Evolutionary conservation across 2,888 invertebrate genomes (phyloP), one percentile per base, ranked within the genome.

Genomic region (Itoplectis maculator): DNA sequence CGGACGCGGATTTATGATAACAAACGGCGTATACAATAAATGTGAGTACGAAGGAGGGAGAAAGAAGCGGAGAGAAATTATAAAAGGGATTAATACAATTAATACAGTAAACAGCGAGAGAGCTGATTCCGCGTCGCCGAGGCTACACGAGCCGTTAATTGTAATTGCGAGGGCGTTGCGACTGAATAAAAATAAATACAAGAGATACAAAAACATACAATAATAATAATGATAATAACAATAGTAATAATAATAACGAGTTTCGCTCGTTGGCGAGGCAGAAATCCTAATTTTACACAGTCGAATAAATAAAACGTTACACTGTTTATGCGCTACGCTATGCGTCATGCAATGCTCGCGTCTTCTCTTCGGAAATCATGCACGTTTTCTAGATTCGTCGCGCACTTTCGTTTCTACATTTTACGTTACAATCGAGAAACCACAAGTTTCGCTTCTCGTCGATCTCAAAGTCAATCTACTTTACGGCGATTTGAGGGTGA

Each of bases 261-360:
- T 45, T 35, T 35, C 35, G 6, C 35, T 9, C 59, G 15, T 7
- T 42, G 15, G 3, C 45, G 59, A 42, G 18, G 15, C 45, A 11
- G 9, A 23, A 51, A 63, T 63, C n/a, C n/a, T 56, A 70, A 51
- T 54, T 9, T 23, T 45, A 3, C 23, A 29, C 65, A 29, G n/a
- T 49, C 37, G 15, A 56, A 76, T 59, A 56, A 76, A 66, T 75
- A 76, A n/a, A 29, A 47, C 35, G 15, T 61, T 69, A 49, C 68
- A 61, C 63, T 47, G 54, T 70, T 61, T 54, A 73, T 78, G 73
- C 81, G 78, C 69, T 77, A 73, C 68, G 18, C 42, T 74, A 66
- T 66, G 51, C 76, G 63, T 69, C 82, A 82, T 82, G 82, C 82
- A 68, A 79, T 82, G 51, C 76, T 63, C 63, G 61, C 37, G 65